Evolutionary conservation across 2,113 vertebrate genomes (phyloP), one percentile per base, ranked within the genome.

Genomic region (Megaceryle maxima): DNA sequence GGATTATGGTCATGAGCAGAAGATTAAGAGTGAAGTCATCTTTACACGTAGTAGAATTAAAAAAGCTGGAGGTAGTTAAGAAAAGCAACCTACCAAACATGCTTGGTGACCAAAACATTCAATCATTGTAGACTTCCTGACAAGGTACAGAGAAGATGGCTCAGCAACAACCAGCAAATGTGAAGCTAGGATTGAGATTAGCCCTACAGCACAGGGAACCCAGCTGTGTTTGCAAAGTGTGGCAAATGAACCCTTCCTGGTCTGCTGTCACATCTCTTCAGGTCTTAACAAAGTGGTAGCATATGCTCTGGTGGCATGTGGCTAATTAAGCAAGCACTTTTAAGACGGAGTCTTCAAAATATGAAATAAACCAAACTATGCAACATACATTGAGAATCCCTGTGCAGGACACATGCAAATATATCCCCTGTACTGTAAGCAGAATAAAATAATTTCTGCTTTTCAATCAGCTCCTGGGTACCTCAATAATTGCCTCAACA

Each of bases 31-130:
- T 53, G 70, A 96, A 94, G 64, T 82, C 1, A 0, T 76, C 80
- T 77, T 94, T 92, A 53, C 46, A 35, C 50, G 67, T 16, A 94
- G 87, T 94, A 48, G 39, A 92, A 81, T 92, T 92, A n/a, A 41
- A 60, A 83, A 95, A 93, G 55, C 72, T 88, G 63, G 22, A 88
- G 1, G 8, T 73, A 84, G 87, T 57, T 83, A 94, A 85, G 70
- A 83, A 97, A 95, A 93, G 56, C 33, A 90, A 91, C 66, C 57
- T 94, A 90, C 57, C 66, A 87, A 94, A 88, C 48, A n/a, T 43
- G 44, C 50, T 43, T 33, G 43, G 76, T 2, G 21, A 80, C 76
- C 43, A 90, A 88, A 94, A 67, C 44, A 70, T 90, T 92, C 37
- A 87, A 14, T 86, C 53, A 35, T 1, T 64, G 39, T n/a, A 66